A percentile compares a stretch with the other conserved stretches of the same genome.
These are phyloP conservation scores for Aquatica leii DNA, from an alignment of 2,888 invertebrate genomes.

Conservation along the genomic window DNA sequence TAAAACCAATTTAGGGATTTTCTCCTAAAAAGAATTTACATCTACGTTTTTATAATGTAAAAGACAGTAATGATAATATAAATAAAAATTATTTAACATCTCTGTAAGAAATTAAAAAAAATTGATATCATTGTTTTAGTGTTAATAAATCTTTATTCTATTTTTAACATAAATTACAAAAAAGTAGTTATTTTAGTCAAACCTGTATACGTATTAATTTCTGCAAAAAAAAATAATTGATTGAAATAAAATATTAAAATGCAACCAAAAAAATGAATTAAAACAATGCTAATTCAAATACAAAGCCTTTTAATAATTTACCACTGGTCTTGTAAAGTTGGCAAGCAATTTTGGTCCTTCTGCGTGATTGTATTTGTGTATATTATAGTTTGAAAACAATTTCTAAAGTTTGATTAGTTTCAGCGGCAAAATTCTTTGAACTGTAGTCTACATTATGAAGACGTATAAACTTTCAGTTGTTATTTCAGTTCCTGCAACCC, in stretches of 20 bases:
- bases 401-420: conserved; percentile 15
- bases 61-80: no score
- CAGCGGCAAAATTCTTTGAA: conserved; percentile 23
- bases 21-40: no score
- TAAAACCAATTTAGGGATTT: no score
- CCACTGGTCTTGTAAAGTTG: background rate
- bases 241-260: background rate
- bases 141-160: no score
- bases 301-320: background rate
- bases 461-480: conserved; percentile 18
- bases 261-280: background rate
- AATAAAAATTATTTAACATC: no score
- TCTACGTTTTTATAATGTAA: no score
- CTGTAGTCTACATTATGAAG: conserved; percentile 13
- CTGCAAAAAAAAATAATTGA: background rate
- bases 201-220: no score
- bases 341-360: background rate
- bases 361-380: background rate
- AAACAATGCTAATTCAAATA: background rate
- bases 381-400: background rate
- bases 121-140: no score
- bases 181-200: no score
- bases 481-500: conserved; percentile 21
- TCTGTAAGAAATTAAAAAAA: no score
- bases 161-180: no score